Percentiles rank a stretch among this genome's conserved stretches.
Conservation (phyloP, 2,113 vertebrate species). For the Neodon shergylaensis region DNA sequence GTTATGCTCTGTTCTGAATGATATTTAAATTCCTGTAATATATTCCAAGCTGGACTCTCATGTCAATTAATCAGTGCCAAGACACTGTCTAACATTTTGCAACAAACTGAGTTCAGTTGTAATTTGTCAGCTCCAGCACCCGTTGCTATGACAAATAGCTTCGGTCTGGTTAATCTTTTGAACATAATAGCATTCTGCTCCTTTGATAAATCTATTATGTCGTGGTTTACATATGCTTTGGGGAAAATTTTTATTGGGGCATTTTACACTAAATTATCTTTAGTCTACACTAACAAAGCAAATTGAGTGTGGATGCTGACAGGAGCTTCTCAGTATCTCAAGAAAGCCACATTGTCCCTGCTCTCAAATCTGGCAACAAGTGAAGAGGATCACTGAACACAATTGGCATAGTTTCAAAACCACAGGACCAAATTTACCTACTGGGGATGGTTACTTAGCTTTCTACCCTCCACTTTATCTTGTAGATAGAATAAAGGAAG, state of each 20-base stretch:
- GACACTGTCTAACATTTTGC: slow-evolving; percentile 64
- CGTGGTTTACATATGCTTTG: slow-evolving; percentile 69
- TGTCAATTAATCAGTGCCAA: slow-evolving; percentile 69
- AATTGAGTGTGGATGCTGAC: neutral
- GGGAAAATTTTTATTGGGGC: slow-evolving; percentile 56
- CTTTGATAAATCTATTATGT: slow-evolving; percentile 75
- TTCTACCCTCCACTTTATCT: neutral
- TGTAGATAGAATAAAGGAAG: neutral
- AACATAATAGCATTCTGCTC: slow-evolving; percentile 65
- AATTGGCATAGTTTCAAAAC: neutral
- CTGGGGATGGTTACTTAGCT: neutral
- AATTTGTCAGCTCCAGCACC: slow-evolving; percentile 67
- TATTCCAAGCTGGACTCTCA: slow-evolving; percentile 30
- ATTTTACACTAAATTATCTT: slow-evolving; percentile 68
- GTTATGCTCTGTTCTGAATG: neutral
- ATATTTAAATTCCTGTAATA: slow-evolving; percentile 56
- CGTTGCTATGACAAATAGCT: slow-evolving; percentile 69
- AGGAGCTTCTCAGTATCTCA: neutral
- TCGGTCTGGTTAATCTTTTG: slow-evolving; percentile 65
- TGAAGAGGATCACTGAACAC: neutral
- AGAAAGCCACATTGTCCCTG: neutral
- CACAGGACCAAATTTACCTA: neutral
- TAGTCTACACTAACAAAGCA: slow-evolving; percentile 60
- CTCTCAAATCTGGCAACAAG: neutral
- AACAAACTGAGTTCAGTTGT: slow-evolving; percentile 58